Conservation (phyloP, 2,888 invertebrate species). For the Pandemis corylana region DNA sequence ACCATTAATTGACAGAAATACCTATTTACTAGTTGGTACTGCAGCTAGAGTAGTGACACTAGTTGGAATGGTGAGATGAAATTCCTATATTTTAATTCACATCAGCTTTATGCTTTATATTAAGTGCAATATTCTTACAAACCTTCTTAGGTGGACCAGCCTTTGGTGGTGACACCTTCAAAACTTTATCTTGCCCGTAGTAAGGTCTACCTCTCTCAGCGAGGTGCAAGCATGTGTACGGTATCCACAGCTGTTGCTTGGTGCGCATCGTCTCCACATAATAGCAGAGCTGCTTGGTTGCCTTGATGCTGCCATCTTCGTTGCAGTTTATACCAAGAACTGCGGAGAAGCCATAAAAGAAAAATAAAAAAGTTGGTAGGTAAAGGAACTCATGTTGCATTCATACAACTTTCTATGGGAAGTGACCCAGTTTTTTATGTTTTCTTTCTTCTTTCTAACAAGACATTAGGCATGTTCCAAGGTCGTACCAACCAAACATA, state of each 20-base stretch:
- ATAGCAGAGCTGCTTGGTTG: slow-evolving; percentile 71
- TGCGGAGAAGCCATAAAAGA: slow-evolving; percentile 43
- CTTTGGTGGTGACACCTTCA: slow-evolving; percentile 49
- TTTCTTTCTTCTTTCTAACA: too few species aligned
- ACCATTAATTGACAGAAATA: too few species aligned
- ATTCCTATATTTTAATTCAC: too few species aligned
- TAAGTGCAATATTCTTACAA: neutral
- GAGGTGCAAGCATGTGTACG: slow-evolving; percentile 71
- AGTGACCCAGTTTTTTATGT: neutral
- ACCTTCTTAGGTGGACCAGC: slow-evolving; percentile 62
- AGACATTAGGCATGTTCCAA: too few species aligned
- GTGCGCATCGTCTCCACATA: slow-evolving; percentile 69
- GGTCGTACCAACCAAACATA: too few species aligned
- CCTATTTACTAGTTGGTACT: too few species aligned
- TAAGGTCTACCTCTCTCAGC: slow-evolving; percentile 76
- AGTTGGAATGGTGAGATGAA: too few species aligned
- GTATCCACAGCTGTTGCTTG: slow-evolving; percentile 70
- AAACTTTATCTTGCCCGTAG: slow-evolving; percentile 63
- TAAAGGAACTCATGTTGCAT: neutral
- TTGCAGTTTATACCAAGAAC: slow-evolving; percentile 72
- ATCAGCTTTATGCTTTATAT: too few species aligned
- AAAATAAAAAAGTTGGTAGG: neutral
- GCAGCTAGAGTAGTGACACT: too few species aligned
- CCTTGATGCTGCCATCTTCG: slow-evolving; percentile 60
- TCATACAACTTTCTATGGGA: too few species aligned